These are phyloP conservation scores for Coenonympha glycerion DNA, from an alignment of 2,888 invertebrate species.

Conservation along the genomic window DNA sequence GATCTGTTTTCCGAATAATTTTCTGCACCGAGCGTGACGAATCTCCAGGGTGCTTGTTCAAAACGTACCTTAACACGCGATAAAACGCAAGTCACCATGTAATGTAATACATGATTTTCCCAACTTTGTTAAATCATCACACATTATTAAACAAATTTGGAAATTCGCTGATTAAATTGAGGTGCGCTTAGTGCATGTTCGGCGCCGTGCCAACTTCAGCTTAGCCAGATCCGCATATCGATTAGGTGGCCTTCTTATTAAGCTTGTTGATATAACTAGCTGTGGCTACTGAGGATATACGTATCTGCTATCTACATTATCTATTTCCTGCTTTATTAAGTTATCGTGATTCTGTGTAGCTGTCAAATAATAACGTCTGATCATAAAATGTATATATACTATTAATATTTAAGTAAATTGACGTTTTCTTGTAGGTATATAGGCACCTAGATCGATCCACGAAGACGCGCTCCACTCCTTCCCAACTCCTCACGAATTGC, in stretches of 20 bases:
- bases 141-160: conserved; percentile 30
- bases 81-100: conserved; percentile 71
- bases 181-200: conserved; percentile 33
- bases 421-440: too few species aligned
- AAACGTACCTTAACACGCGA: conserved; percentile 49
- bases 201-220: conserved; percentile 31
- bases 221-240: conserved; percentile 31
- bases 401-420: too few species aligned
- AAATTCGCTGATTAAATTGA: conserved; percentile 32
- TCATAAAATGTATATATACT: too few species aligned
- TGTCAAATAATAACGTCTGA: too few species aligned
- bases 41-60: background rate
- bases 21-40: background rate
- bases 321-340: background rate
- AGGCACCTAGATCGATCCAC: too few species aligned
- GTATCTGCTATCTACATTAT: too few species aligned
- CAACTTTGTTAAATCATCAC: conserved; percentile 29
- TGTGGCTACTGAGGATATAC: too few species aligned
- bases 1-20: background rate
- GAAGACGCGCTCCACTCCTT: too few species aligned
- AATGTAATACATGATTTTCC: conserved; percentile 47
- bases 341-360: background rate
- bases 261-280: conserved; percentile 29
- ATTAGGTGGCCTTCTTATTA: conserved; percentile 33
- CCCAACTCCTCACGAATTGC: too few species aligned